Evolutionary conservation across 2,113 vertebrate genomes (phyloP).

Genomic region (Poeciliopsis turrubarensis): DNA sequence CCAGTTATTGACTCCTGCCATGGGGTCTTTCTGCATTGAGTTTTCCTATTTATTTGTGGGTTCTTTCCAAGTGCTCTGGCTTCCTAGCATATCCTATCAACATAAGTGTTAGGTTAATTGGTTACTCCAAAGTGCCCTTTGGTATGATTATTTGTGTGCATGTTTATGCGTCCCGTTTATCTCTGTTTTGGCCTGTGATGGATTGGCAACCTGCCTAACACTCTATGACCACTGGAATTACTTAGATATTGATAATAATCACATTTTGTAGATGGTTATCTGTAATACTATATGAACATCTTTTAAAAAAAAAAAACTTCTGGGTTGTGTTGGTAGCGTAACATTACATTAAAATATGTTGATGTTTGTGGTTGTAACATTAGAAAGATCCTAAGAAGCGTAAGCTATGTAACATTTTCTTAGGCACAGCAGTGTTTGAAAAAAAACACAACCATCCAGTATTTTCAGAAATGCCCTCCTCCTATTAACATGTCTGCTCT

Average conservation of each 20-base stretch:
- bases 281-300: background rate
- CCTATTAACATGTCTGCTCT: slow-evolving; percentile 4
- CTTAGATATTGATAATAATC: too few species aligned
- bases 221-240: background rate
- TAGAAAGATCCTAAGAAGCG: background rate
- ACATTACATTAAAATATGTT: background rate
- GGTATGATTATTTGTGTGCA: too few species aligned
- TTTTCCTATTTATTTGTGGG: too few species aligned
- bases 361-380: background rate
- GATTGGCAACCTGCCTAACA: too few species aligned
- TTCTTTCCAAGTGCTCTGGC: too few species aligned
- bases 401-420: background rate
- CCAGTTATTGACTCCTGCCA: too few species aligned
- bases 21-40: too few species aligned
- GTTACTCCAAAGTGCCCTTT: too few species aligned
- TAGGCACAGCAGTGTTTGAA: background rate
- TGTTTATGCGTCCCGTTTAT: too few species aligned
- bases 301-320: background rate
- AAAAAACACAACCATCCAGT: background rate
- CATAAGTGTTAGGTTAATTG: too few species aligned
- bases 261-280: background rate
- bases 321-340: background rate
- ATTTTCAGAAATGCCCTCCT: background rate
- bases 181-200: too few species aligned
- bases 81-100: too few species aligned